Base-by-base conservation (phyloP, 2,113 vertebrate species). In the Tretioscincus oriximinensis region DNA sequence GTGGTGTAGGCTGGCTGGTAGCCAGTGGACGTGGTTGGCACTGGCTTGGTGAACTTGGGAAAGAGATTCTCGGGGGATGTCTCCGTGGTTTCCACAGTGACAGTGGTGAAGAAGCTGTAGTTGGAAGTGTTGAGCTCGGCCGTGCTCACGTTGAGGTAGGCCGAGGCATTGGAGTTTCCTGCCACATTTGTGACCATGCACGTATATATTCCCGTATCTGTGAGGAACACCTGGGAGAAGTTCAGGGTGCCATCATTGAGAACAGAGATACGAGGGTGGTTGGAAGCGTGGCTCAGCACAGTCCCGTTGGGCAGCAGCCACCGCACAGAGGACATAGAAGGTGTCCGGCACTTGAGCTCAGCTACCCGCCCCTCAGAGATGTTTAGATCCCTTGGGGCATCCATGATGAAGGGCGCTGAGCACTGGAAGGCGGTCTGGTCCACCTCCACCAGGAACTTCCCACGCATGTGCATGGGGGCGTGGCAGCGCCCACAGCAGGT, bases 151-250 rank as follows among this genome's bases (percentile, higher is more conserved):
- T 99, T 99, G 91, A 99, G 94, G 94, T 97, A 99, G 91, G 98
- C 98, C 64, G 98, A 99, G 83, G 98, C 98, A 1, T 99, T 99
- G 81, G 98, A 97, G 92, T 98, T 98, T 49, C 98, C 98, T 10
- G 98, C 98, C 96, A 98, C 97, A 26, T 99, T 99, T 90, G 98
- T 97, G 88, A 99, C 98, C 97, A 99, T 99, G 94, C 98, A 99
- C 63, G 97, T 99, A 91, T 99, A 99, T 1, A 97, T 82, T 18
- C 98, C 98, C 0, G 97, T 99, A 93, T 99, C 98, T 11, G 91
- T 94, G 2, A 96, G 89, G 87, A 99, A 86, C 82, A 99, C 97
- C 1, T 97, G 97, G 77, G 98, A 97, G 93, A 99, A 99, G 94
- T 98, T 98, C 81, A 99, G 90, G 20, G 98, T 98, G 83, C 98